Percentiles rank a stretch among this genome's conserved stretches.
These are phyloP conservation scores for Camponotus pennsylvanicus DNA, from an alignment of 1,140 invertebrate species.

Conservation along the genomic window DNA sequence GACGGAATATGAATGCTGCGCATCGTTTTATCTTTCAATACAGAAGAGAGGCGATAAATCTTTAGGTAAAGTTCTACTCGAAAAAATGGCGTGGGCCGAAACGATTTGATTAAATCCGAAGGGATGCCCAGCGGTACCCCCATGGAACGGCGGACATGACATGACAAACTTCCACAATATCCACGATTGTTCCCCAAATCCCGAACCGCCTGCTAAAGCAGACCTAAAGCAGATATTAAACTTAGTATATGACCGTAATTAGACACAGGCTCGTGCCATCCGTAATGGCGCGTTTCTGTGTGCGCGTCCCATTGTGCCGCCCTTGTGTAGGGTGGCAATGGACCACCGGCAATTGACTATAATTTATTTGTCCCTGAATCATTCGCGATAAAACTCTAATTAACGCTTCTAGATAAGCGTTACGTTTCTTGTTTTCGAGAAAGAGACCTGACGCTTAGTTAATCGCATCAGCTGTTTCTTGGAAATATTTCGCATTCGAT, in stretches of 20 bases:
- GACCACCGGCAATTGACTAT: conserved; percentile 64
- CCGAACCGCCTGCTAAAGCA: conserved; percentile 71
- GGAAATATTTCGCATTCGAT: not conserved
- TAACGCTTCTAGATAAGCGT: conserved; percentile 57
- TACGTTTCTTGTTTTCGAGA: not conserved
- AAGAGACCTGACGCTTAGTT: not conserved
- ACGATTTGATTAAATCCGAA: conserved; percentile 4
- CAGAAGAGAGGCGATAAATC: not conserved
- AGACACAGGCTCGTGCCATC: conserved; percentile 79
- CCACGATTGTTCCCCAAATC: conserved; percentile 66
- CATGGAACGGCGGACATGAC: not conserved
- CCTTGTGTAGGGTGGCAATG: conserved; percentile 50
- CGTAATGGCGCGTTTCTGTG: conserved; percentile 42
- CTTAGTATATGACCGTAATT: conserved; percentile 85
- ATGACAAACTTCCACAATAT: conserved; percentile 82
- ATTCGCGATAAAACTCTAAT: conserved; percentile 60
- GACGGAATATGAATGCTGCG: not conserved
- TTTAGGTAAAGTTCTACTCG: not conserved
- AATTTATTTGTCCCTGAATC: conserved; percentile 66
- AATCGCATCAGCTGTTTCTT: not conserved
- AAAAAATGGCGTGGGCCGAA: not conserved
- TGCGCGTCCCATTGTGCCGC: conserved; percentile 33
- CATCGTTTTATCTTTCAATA: not conserved
- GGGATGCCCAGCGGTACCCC: not conserved
- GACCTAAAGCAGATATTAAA: conserved; percentile 82